Evolutionary conservation across 2,888 invertebrate species (phyloP), one percentile per base, ranked within the genome.

Genomic region (Acleris holmiana): DNA sequence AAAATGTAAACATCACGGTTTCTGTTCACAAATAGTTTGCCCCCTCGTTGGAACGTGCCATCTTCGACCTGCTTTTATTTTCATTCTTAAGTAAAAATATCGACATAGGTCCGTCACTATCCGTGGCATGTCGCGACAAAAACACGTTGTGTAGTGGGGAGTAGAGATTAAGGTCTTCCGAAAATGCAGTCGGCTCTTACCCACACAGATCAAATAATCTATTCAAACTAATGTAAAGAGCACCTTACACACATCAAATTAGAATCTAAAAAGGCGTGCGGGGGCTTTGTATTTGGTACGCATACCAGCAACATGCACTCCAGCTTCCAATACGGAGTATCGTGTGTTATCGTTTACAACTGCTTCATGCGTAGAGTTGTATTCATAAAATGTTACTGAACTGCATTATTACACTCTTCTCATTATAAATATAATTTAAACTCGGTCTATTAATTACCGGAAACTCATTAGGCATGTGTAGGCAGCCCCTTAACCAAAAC

Each of bases 341-440:
- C 84, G 82, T 84, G 83, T 71, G 82, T 79, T 85, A 87, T 87
- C 87, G 87, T 89, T 89, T 89, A 89, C 87, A 89, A 89, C 80
- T 82, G 78, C 77, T 81, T 78, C 79, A 83, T 84, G 84, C 81
- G 82, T 86, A 86, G 78, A 80, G 81, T 80, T 83, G 80, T 77
- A 79, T 82, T 82, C 80, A 83, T 84, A 85, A 83, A 83, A 83
- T 80, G 77, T 79, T 82, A 78, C 67, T 61, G 66, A 69, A 71
- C 69, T 69, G 64, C 71, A 71, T 80, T 81, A 78, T 79, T 77
- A 81, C 77, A 79, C 29, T 13, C 35, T 81, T 78, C 79, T 79
- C 77, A 74, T 75, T 76, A 63, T 41, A n/a, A n/a, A 44, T 44
- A 13, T 29, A 17, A 8, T n/a, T 15, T 21, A 4, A 49, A 51